Evolutionary conservation across 2,113 vertebrate species (phyloP).

Genomic region (Lucifuga dentata): DNA sequence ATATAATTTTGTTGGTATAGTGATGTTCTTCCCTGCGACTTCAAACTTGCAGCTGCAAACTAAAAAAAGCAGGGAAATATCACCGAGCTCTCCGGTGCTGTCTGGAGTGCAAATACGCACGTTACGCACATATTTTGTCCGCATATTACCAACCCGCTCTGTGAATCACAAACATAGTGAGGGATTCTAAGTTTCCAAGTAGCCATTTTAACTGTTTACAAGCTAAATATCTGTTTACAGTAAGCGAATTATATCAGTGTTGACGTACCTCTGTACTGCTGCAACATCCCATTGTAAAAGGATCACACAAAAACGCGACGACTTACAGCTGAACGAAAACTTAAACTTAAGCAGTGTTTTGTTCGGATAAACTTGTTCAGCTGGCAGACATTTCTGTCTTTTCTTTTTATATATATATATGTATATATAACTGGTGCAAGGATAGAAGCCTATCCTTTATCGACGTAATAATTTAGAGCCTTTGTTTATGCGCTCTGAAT

Average conservation of each 20-base stretch:
- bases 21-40: background rate
- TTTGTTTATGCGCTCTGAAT: background rate
- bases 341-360: background rate
- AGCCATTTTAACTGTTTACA: background rate
- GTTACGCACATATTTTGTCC: no score
- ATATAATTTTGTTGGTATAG: background rate
- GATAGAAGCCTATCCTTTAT: background rate
- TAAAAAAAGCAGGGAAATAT: no score
- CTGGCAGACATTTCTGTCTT: background rate
- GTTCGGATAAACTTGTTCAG: background rate
- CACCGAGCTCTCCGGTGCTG: no score
- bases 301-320: background rate
- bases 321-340: conserved; percentile 1
- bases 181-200: background rate
- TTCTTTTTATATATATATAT: no score
- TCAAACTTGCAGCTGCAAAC: background rate
- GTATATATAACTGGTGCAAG: accelerated
- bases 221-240: no score
- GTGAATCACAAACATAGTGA: no score
- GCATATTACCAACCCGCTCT: no score
- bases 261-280: conserved; percentile 66
- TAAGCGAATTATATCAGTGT: no score
- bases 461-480: background rate
- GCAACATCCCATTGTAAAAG: conserved; percentile 69
- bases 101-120: no score